Evolutionary conservation across 2,113 vertebrate species (phyloP).

Genomic region (Machaerirhynchus nigripectus): DNA sequence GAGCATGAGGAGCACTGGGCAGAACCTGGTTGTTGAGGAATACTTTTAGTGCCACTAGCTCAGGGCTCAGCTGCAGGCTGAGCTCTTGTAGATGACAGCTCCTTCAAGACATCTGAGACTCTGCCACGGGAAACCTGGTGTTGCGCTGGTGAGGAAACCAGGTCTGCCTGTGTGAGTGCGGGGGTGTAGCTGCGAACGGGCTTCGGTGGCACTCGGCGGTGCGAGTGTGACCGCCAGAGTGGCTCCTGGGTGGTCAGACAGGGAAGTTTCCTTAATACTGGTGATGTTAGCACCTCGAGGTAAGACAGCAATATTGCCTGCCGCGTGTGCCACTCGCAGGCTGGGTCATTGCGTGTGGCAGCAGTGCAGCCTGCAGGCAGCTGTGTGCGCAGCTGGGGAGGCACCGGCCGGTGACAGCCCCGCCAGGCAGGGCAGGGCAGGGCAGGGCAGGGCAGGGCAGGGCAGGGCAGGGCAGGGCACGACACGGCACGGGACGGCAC

Average conservation of each 20-base stretch:
- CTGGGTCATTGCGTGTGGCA: background rate
- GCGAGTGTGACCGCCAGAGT: background rate
- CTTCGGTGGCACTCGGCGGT: background rate
- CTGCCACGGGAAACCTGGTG: background rate
- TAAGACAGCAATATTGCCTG: accelerated
- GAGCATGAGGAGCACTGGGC: background rate
- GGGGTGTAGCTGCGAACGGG: background rate
- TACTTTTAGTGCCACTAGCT: background rate
- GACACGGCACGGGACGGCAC: too few species aligned
- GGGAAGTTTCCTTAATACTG: background rate
- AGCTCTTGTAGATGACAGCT: background rate
- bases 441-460: too few species aligned
- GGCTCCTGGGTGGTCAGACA: background rate
- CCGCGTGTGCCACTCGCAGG: background rate
- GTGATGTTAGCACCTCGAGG: background rate
- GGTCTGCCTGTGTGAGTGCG: background rate
- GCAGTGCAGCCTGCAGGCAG: background rate
- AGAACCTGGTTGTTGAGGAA: background rate
- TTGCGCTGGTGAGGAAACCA: too few species aligned
- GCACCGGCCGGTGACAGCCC: accelerated
- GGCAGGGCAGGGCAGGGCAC: too few species aligned
- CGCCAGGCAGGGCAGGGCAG: background rate
- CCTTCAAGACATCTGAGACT: background rate
- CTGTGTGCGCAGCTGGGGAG: background rate
- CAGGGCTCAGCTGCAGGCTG: background rate